Base-by-base conservation (phyloP, 2,113 vertebrate species). In the Prionailurus bengalensis region DNA sequence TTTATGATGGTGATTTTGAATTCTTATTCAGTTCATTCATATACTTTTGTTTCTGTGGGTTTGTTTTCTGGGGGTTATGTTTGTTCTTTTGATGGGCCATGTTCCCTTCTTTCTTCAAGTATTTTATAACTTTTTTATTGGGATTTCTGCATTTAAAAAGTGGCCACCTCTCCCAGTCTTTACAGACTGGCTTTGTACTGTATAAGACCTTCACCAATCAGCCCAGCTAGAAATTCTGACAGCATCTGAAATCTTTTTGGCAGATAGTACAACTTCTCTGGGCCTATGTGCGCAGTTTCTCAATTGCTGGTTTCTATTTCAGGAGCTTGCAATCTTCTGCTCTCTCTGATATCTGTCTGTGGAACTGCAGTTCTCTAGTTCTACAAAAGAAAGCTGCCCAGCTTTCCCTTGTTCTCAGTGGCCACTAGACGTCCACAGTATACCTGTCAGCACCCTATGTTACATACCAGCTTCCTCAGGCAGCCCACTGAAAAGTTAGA, bases 1-100 rank as follows among this genome's bases (percentile, higher is more conserved):
- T 70, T 82, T 91, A 86, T 86, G 23, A 73, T 27, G 19, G 16
- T 45, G 58, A 68, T 88, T 88, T 96, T 96, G 3, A 66, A 84
- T 86, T 66, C 8, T 33, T 85, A 79, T 68, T 95, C 15, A 78
- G 63, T 29, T 51, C 76, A 21, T 58, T 74, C 25, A 61, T 39
- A 4, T 76, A 74, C 3, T 15, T 74, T 27, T 29, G 16, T 85
- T 48, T 53, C 51, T 86, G 17, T 45, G 73, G 19, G 6, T 23
- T 71, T 42, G 7, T 9, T 76, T 94, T 87, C 58, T 91, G 65
- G 25, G 76, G 39, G 39, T 74, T 66, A 36, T 66, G 81, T 70
- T 89, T 70, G 36, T 89, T 78, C 25, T 63, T 85, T 71, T 36
- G 5, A 39, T 33, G 36, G 8, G 1, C 5, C 12, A 55, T 70